Evolutionary conservation across 2,113 vertebrate genomes (phyloP), one percentile per base, ranked within the genome.

Genomic region (Podilymbus podiceps): DNA sequence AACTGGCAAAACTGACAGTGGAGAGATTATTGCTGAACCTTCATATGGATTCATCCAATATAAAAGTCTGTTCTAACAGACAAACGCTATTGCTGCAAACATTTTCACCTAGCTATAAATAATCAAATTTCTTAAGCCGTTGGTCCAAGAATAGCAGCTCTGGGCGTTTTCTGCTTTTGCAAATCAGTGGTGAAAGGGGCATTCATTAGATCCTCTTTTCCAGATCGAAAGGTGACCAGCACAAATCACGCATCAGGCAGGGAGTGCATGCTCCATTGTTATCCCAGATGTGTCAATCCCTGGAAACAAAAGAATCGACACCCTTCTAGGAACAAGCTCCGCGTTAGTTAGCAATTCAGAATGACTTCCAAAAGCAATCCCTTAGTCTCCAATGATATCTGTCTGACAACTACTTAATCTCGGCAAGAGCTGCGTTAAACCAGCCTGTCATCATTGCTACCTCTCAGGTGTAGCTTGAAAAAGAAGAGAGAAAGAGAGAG

Each of bases 351-450:
- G 97, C 96, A 98, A 98, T 98, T 98, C 98, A 97, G 98, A 98
- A 93, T 95, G 97, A 96, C 96, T 98, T 98, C 96, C 96, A 97
- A 96, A 98, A 98, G 97, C 96, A 97, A 97, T 97, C 97, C 97
- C 96, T 98, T 96, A 95, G 95, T 96, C 97, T 98, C 98, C 98
- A 93, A 90, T 96, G 98, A 98, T 97, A 98, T 97, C 97, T 98
- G 96, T 97, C 98, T 98, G 98, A 98, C 98, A 98, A 98, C 96
- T 97, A 98, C 98, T 98, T 98, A 98, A 98, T 98, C 98, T 98
- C 91, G 88, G 96, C 97, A 97, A 98, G 96, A 98, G 97, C 97
- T 97, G 95, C 84, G 97, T 98, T 98, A 98, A 98, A 98, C 97
- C 97, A 97, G 94, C 97, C 98, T 98, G 98, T 98, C 98, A 98